Evolutionary conservation across 2,797 vertebrate genomes (phyloP), one percentile per base, ranked within the genome.

Genomic region (Florisuga fusca): DNA sequence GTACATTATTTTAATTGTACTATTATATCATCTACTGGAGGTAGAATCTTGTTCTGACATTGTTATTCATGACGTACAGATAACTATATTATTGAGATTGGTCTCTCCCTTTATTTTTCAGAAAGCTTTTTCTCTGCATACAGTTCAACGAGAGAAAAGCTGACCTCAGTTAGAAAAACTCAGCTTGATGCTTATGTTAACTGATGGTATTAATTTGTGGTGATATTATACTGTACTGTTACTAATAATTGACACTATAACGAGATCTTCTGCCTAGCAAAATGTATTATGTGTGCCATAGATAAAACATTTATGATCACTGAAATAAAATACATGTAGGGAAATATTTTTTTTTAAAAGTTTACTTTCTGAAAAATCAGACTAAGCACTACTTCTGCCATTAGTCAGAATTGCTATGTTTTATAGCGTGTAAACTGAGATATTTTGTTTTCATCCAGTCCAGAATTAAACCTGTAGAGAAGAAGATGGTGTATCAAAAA

Each of bases 161-260:
- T 71, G 62, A 81, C 45, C 33, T 89, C 38, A 41, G n/a, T 76
- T 87, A 90, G 66, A 89, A 84, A 78, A 92, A 71, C 3, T 3
- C 48, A 66, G 33, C n/a, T 81, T 80, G 58, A 67, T 84, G 68
- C 29, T 89, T 88, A 43, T n/a, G 51, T 71, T 95, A 84, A 91
- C 76, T 94, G 57, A 83, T 74, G 25, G 53, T 76, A 84, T 86
- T 93, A 94, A 93, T 96, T 89, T 77, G 64, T 76, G 78, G 50
- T 79, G 41, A 54, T 80, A 73, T 64, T 84, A 76, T 62, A 31
- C 26, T 58, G 23, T 34, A 62, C 22, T 54, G 22, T 86, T 93
- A 50, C 31, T 78, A 83, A 55, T 84, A 90, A 87, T 68, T 78
- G 33, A 82, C 46, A 45, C 22, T 71, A 68, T 20, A 83, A 77